phyloP scores from a whole-genome alignment of 2,888 invertebrate genomes.

The Idaea dimidiata region DNA sequence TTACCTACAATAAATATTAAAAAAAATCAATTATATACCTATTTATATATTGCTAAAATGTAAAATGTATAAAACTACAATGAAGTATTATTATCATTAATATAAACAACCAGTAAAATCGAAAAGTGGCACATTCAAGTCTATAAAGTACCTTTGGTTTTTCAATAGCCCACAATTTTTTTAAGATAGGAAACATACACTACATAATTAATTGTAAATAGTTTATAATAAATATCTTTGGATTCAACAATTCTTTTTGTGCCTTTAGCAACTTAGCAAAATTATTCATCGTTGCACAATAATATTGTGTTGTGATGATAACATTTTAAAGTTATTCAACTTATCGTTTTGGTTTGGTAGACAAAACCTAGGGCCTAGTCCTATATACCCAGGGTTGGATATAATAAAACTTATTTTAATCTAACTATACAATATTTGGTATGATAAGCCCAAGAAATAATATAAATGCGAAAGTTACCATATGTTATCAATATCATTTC shows the following conservation, averaged over 20 bases:
- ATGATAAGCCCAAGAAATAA: conserved; percentile 23
- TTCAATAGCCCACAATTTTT: conserved; percentile 56
- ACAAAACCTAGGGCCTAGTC: not conserved
- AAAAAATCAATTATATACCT: not conserved
- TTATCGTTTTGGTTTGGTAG: not conserved
- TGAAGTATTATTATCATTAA: conserved; percentile 44
- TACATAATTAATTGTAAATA: conserved; percentile 8
- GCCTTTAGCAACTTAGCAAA: not conserved
- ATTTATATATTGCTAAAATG: conserved; percentile 45
- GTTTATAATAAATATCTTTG: conserved; percentile 3
- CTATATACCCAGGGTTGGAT: not conserved
- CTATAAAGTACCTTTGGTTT: conserved; percentile 64
- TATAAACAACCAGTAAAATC: conserved; percentile 64
- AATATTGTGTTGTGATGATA: not conserved
- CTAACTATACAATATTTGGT: conserved; percentile 66
- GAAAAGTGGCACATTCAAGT: conserved; percentile 68
- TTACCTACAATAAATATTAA: conserved; percentile 72
- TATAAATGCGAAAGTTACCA: not conserved
- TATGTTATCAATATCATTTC: not conserved
- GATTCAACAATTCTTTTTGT: not conserved
- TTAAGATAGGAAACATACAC: conserved; percentile 30
- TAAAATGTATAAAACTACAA: conserved; percentile 55
- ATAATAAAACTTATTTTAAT: conserved; percentile 15
- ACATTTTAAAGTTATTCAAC: not conserved
- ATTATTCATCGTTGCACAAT: not conserved